Base-by-base conservation (phyloP, 2,797 vertebrate species). In the Phoxinus dragarum region DNA sequence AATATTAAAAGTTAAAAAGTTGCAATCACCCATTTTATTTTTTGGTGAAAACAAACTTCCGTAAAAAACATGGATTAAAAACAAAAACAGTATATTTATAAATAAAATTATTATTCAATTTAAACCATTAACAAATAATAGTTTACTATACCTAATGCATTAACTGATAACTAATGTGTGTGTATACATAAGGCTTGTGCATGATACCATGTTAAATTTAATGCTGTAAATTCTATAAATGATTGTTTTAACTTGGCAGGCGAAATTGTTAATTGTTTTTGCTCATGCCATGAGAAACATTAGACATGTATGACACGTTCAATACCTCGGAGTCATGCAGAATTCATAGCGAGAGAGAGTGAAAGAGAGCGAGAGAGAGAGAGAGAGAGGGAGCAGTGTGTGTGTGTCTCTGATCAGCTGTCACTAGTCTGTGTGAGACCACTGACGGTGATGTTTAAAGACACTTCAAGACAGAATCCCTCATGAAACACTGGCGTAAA, bases 341-440 rank as follows among this genome's bases (percentile, higher is more conserved):
- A 67, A 80, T 80, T 80, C 68, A 76, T 23, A 49, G 40, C 17
- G 17, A 36, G 19, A 66, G 31, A 75, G 56, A 38, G 42, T 1
- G 56, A 40, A 7, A 75, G 27, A 47, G 27, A 44, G 17, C 1
- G 40, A 23, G 38, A n/a, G 79, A 38, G 21, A 79, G 42, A 12
- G 44, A 44, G 44, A 47, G 44, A 49, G 5, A 49, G 47, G 16
- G 42, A 27, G 40, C 9, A 9, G 16, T 34, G 40, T 16, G 12
- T 44, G 76, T 42, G 16, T 42, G 16, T 69, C 66, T 71, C 44
- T 81, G 66, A 81, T 81, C 80, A 68, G 12, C 44, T 71, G 80
- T 68, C 80, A 27, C 66, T 71, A 54, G 27, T 56, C 44, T 19
- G 44, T 81, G 80, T 68, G 47, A 81, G 52, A 6, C 8, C 34